These are phyloP conservation scores for Seriola quinqueradiata DNA, from an alignment of 2,113 vertebrate species.

Conservation along the genomic window DNA sequence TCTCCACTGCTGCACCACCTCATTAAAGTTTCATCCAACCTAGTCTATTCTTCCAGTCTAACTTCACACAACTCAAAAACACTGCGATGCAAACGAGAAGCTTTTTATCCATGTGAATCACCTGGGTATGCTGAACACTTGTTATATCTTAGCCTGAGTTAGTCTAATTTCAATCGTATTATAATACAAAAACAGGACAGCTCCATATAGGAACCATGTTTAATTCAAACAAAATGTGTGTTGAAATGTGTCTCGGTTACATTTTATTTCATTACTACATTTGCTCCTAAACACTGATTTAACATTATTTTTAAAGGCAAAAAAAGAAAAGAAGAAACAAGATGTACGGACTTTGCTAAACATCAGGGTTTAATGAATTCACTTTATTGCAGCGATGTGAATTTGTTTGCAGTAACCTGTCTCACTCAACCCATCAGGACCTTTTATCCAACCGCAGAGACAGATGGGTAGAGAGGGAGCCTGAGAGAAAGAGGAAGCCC, in stretches of 20 bases:
- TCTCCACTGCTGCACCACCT: slow-evolving; percentile 25
- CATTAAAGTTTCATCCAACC: slow-evolving; percentile 65
- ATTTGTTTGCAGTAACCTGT: slow-evolving; percentile 26
- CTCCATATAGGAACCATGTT: no score
- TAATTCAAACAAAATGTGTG: no score
- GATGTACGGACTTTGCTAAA: background rate
- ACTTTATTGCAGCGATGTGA: slow-evolving; percentile 35
- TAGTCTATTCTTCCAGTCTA: slow-evolving; percentile 26
- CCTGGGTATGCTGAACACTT: slow-evolving; percentile 19
- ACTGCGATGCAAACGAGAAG: slow-evolving; percentile 5
- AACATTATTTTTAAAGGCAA: slow-evolving; percentile 8
- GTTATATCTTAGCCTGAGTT: slow-evolving; percentile 1
- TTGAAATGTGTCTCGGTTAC: no score
- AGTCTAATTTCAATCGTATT: background rate
- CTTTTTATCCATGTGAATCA: slow-evolving; percentile 20
- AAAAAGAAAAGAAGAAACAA: background rate
- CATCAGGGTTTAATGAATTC: slow-evolving; percentile 14
- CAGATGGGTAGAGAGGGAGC: slow-evolving; percentile 47
- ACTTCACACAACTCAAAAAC: slow-evolving; percentile 49
- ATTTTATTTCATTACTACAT: background rate
- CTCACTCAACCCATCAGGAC: slow-evolving; percentile 41
- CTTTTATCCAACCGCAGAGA: slow-evolving; percentile 53
- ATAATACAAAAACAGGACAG: background rate
- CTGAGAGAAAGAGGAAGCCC: slow-evolving; percentile 57
- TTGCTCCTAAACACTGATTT: background rate